A percentile compares a stretch with the other conserved stretches of the same genome.
phyloP scores from a whole-genome alignment of 1,140 invertebrate species.

The Cepaea nemoralis region DNA sequence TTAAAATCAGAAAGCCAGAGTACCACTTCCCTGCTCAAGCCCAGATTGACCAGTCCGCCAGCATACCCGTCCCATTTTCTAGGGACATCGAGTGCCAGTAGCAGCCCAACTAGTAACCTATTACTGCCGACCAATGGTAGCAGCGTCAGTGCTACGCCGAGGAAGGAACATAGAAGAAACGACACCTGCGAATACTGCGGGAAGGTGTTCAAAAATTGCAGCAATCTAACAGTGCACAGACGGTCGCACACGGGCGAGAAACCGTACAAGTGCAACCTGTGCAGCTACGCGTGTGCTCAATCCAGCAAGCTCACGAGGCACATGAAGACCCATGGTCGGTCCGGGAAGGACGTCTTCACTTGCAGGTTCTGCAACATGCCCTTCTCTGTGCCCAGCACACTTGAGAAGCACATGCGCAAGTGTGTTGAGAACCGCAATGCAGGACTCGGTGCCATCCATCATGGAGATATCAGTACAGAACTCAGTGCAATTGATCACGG shows the following conservation, averaged over 20 bases:
- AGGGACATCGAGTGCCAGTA: constrained; percentile 36
- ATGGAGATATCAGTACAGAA: constrained; percentile 44
- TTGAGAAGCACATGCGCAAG: constrained; percentile 99
- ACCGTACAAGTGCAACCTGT: constrained; percentile 98
- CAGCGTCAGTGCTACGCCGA: constrained; percentile 27
- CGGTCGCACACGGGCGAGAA: constrained; percentile 98
- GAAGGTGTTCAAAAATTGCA: constrained; percentile 99
- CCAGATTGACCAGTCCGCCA: constrained; percentile 28
- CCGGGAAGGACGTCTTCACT: constrained; percentile 95
- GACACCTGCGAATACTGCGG: constrained; percentile 98
- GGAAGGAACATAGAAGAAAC: constrained; percentile 82
- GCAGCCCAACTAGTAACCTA: constrained; percentile 49
- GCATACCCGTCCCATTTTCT: constrained; percentile 6
- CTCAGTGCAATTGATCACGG: too few species aligned
- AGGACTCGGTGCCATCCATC: constrained; percentile 50
- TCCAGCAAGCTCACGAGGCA: constrained; percentile 98
- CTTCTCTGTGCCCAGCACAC: constrained; percentile 97
- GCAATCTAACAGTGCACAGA: constrained; percentile 95
- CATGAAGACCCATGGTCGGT: constrained; percentile 99
- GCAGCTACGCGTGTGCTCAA: constrained; percentile 99
- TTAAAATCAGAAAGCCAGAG: constrained; percentile 62
- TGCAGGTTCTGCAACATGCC: constrained; percentile 99
- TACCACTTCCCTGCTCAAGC: constrained; percentile 33
- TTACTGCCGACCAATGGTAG: constrained; percentile 44
- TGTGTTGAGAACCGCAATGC: constrained; percentile 90